phyloP scores from a whole-genome alignment of 2,113 vertebrate genomes.

The Muntiacus muntjak region DNA sequence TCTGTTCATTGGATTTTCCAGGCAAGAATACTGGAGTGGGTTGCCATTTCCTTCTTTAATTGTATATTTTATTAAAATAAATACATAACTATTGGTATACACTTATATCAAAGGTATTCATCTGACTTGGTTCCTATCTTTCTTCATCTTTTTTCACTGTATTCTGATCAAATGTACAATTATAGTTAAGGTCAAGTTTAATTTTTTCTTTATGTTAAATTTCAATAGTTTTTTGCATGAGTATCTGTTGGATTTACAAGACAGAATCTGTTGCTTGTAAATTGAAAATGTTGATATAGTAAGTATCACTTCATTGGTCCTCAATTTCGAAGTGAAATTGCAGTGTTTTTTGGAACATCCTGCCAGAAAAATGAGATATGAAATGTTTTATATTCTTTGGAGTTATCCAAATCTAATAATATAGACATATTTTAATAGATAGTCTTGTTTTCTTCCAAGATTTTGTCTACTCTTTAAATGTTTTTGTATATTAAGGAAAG shows the following conservation, averaged over 20 bases:
- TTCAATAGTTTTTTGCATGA: not conserved
- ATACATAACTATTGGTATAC: not conserved
- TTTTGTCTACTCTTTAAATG: slow-evolving; percentile 20
- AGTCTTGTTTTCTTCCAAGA: slow-evolving; percentile 11
- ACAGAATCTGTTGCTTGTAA: not conserved
- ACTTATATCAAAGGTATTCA: not conserved
- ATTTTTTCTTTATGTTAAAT: slow-evolving; percentile 39
- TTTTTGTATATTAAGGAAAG: not conserved
- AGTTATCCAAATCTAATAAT: not conserved
- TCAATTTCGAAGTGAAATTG: slow-evolving; percentile 53
- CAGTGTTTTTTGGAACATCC: slow-evolving; percentile 16
- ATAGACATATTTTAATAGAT: not conserved
- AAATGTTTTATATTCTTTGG: not conserved
- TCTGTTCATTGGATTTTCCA: not conserved
- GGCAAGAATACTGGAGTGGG: not conserved
- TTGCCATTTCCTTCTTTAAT: not conserved
- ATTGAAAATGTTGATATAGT: slow-evolving; percentile 37
- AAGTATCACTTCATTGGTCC: slow-evolving; percentile 30
- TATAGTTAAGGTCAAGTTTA: not conserved
- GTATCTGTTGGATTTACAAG: slow-evolving; percentile 16
- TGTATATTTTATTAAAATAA: not conserved
- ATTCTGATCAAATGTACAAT: slow-evolving; percentile 52
- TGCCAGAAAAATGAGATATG: not conserved
- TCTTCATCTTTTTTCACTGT: slow-evolving; percentile 8
- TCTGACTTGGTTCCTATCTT: not conserved